A percentile compares a stretch with the other conserved stretches of the same genome.
Conservation (phyloP, 2,113 vertebrate species). For the Zosterops japonicus region DNA sequence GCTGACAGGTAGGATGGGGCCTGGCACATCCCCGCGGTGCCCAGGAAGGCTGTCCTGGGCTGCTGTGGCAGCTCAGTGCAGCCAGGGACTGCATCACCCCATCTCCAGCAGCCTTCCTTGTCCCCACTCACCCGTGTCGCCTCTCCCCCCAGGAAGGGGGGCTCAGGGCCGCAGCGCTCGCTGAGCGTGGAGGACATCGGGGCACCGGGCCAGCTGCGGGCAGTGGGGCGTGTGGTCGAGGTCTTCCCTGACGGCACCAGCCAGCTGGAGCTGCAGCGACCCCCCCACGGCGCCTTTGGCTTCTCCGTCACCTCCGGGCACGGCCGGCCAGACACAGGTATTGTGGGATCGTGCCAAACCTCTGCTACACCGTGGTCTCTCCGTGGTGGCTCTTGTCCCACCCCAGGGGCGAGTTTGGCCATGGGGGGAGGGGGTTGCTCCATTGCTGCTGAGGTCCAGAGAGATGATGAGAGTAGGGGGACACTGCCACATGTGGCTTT, state of each 20-base stretch:
- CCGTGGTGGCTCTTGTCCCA: too few species aligned
- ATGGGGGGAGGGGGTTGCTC: rapidly evolving
- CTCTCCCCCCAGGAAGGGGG: not conserved
- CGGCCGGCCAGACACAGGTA: slow-evolving; percentile 89
- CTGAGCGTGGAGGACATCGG: slow-evolving; percentile 84
- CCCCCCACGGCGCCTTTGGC: slow-evolving; percentile 82
- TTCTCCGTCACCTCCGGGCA: slow-evolving; percentile 88
- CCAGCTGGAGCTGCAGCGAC: slow-evolving; percentile 84
- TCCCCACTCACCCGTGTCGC: rapidly evolving
- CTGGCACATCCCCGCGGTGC: rapidly evolving
- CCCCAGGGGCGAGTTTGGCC: rapidly evolving
- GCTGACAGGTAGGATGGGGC: slow-evolving; percentile 76
- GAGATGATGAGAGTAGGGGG: rapidly evolving
- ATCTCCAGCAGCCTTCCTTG: not conserved
- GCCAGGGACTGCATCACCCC: rapidly evolving
- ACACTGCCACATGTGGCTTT: rapidly evolving
- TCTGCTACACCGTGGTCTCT: too few species aligned
- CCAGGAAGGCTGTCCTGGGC: rapidly evolving
- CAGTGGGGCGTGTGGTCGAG: slow-evolving; percentile 81
- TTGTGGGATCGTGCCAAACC: rapidly evolving
- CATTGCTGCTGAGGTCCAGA: not conserved
- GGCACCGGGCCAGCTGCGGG: slow-evolving; percentile 70
- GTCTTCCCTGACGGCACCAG: slow-evolving; percentile 88
- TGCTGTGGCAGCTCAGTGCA: not conserved
- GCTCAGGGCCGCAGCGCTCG: slow-evolving; percentile 21